phyloP scores from a whole-genome alignment of 2,888 invertebrate genomes.

The Pristionchus maxplancki region DNA sequence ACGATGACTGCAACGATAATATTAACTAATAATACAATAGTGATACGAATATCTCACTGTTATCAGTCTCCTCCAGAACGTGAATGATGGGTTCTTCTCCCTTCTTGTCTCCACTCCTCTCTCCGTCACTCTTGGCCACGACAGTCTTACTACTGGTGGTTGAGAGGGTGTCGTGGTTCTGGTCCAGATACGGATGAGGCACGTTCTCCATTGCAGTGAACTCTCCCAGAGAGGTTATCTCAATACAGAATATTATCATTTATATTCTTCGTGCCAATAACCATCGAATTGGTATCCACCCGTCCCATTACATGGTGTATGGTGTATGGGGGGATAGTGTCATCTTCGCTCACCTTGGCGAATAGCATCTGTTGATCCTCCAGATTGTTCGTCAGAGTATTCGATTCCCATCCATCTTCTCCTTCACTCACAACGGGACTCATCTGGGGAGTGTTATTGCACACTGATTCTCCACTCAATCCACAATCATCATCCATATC shows the following conservation, averaged over 20 bases:
- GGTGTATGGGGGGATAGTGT: no score
- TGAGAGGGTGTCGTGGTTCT: background rate
- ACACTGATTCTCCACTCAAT: constrained; percentile 26
- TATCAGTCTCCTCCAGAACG: constrained; percentile 4
- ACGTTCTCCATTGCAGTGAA: constrained; percentile 19
- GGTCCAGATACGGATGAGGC: constrained; percentile 1
- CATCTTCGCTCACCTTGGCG: constrained; percentile 29
- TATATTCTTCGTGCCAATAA: no score
- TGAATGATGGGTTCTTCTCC: constrained; percentile 18
- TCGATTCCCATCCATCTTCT: constrained; percentile 53
- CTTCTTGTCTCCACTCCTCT: background rate
- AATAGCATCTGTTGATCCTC: constrained; percentile 21
- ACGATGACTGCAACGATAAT: constrained; percentile 23
- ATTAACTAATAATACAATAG: background rate
- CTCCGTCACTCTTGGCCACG: constrained; percentile 24
- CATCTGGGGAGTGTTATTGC: constrained; percentile 54
- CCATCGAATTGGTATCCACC: no score
- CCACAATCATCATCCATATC: constrained; percentile 38
- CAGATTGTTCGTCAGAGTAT: background rate
- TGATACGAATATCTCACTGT: background rate
- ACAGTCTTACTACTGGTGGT: constrained; percentile 16
- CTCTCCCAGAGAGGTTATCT: background rate
- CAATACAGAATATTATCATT: background rate
- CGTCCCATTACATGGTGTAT: no score
- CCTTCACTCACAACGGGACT: constrained; percentile 61